These are phyloP conservation scores for Bothrops jararaca DNA, from an alignment of 2,113 vertebrate genomes.

Conservation along the genomic window DNA sequence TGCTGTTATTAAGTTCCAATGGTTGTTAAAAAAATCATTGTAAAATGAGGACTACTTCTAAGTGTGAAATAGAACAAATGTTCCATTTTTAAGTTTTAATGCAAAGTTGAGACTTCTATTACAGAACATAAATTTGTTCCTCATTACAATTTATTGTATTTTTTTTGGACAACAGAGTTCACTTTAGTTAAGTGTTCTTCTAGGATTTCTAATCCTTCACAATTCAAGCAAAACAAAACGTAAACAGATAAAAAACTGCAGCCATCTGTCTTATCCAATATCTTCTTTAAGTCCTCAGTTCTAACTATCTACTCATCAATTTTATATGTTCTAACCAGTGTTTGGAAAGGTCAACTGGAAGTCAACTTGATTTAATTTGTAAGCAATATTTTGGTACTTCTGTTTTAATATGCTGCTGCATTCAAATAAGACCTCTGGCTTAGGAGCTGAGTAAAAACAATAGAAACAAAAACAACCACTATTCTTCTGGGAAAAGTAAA, in stretches of 20 bases:
- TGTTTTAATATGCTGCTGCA: neutral
- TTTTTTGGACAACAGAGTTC: neutral
- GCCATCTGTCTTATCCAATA: conserved; percentile 48
- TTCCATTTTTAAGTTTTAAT: neutral
- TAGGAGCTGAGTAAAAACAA: conserved; percentile 7
- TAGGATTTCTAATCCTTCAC: neutral
- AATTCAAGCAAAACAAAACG: neutral
- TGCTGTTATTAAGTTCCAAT: neutral
- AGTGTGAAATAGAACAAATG: accelerated
- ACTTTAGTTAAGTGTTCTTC: neutral
- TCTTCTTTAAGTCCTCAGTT: neutral
- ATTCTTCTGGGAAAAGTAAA: neutral
- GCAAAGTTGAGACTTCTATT: accelerated
- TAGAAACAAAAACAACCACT: neutral
- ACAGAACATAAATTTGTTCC: neutral
- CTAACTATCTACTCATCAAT: neutral
- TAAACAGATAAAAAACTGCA: conserved; percentile 7
- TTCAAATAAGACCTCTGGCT: neutral
- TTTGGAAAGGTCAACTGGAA: conserved; percentile 26
- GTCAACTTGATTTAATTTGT: neutral
- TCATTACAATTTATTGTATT: neutral
- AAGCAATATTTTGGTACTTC: conserved; percentile 8
- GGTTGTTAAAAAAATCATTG: neutral
- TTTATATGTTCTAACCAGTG: conserved; percentile 26
- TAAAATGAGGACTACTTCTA: neutral